A percentile compares a stretch with the other conserved stretches of the same genome.
Evolutionary conservation across 2,888 invertebrate species (phyloP).

Genomic region (Physocephala rufipes): DNA sequence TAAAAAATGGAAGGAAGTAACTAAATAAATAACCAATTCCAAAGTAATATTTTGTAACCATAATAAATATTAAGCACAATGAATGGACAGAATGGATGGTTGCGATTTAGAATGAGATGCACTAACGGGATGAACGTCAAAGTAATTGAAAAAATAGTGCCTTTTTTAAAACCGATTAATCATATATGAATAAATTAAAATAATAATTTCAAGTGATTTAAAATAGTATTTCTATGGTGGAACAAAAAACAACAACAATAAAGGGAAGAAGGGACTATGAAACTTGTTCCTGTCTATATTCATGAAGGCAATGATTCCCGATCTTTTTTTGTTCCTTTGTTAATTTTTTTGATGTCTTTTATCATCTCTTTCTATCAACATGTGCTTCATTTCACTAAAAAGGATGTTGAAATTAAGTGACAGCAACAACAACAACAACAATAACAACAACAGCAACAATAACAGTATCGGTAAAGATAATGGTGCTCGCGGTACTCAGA

Average conservation of each 20-base stretch:
- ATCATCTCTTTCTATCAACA: neutral
- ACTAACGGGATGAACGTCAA: too few species aligned
- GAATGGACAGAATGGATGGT: too few species aligned
- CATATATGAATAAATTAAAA: too few species aligned
- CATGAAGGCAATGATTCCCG: neutral
- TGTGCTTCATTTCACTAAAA: slow-evolving; percentile 16
- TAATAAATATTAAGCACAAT: too few species aligned
- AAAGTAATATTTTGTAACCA: too few species aligned
- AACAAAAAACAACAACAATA: neutral
- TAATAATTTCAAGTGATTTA: neutral
- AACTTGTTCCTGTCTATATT: neutral
- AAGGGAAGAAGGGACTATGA: neutral
- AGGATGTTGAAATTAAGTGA: slow-evolving; percentile 33
- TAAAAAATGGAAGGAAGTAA: too few species aligned
- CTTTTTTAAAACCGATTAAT: neutral
- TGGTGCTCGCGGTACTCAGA: too few species aligned
- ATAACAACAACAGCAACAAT: slow-evolving; percentile 4
- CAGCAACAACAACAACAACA: slow-evolving; percentile 9
- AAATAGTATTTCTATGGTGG: neutral
- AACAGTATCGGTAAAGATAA: neutral
- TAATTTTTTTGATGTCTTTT: neutral
- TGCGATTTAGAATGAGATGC: too few species aligned
- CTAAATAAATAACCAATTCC: too few species aligned
- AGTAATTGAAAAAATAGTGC: too few species aligned
- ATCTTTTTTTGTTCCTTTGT: neutral